Percentiles rank a stretch among this genome's conserved stretches.
phyloP scores from a whole-genome alignment of 1,140 invertebrate species.

The Hirudo medicinalis region DNA sequence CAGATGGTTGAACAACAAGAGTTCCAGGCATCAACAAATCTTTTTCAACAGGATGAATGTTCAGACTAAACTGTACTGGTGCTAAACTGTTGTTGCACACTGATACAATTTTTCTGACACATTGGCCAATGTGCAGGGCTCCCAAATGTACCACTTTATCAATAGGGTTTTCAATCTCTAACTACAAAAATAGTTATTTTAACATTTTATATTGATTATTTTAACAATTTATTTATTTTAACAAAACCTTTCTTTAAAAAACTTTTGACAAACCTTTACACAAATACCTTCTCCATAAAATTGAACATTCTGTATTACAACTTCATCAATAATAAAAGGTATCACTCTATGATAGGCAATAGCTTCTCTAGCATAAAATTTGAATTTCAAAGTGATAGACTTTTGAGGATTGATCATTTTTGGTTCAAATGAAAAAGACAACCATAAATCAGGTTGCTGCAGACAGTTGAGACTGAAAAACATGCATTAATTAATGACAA shows the following conservation, averaged over 20 bases:
- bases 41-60: constrained; percentile 28
- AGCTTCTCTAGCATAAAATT: constrained; percentile 10
- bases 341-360: neutral
- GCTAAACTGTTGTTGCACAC: constrained; percentile 39
- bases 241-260: too few relatives aligned
- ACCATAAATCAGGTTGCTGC: neutral
- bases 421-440: constrained; percentile 1
- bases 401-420: neutral
- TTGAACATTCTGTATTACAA: constrained; percentile 3
- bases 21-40: neutral
- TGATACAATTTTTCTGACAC: constrained; percentile 34
- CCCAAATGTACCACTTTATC: constrained; percentile 38
- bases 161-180: constrained; percentile 36
- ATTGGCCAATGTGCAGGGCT: constrained; percentile 32
- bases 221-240: too few relatives aligned
- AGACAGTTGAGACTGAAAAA: neutral
- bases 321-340: neutral
- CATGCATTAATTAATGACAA: neutral
- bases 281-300: neutral
- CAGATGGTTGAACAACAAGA: constrained; percentile 29
- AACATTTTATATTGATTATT: neutral
- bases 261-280: neutral
- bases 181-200: constrained; percentile 25
- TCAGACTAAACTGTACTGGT: constrained; percentile 36
- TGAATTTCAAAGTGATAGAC: neutral